These are phyloP conservation scores for Acanthococcus lagerstroemiae DNA, from an alignment of 2,888 invertebrate species.

Conservation along the genomic window DNA sequence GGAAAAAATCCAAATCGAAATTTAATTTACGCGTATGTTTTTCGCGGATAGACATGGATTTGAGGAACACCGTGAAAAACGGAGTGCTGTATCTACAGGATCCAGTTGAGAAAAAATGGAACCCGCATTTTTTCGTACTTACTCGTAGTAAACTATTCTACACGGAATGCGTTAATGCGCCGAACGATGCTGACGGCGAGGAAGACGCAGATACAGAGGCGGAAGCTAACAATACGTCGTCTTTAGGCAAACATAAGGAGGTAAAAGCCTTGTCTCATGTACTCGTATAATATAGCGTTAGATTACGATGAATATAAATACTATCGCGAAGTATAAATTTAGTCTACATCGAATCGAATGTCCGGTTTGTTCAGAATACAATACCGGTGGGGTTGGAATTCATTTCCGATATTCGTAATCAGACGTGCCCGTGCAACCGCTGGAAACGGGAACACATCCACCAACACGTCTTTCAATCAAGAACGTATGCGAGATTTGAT, in stretches of 20 bases:
- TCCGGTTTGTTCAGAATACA: too few relatives aligned
- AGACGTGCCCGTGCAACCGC: too few relatives aligned
- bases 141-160: conserved; percentile 82
- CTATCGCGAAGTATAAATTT: neutral
- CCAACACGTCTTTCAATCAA: too few relatives aligned
- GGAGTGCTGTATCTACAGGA: conserved; percentile 83
- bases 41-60: conserved; percentile 64
- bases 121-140: conserved; percentile 84
- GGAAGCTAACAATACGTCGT: conserved; percentile 39
- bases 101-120: conserved; percentile 80
- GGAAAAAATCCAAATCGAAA: too few relatives aligned
- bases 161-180: conserved; percentile 55
- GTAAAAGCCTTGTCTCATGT: too few relatives aligned
- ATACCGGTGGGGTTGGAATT: too few relatives aligned
- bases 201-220: conserved; percentile 46
- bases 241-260: conserved; percentile 48
- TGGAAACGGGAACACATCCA: too few relatives aligned
- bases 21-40: too few relatives aligned
- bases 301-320: neutral
- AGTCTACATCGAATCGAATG: neutral
- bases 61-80: conserved; percentile 75
- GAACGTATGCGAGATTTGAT: too few relatives aligned
- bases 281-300: too few relatives aligned
- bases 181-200: conserved; percentile 46
- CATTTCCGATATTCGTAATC: too few relatives aligned